These are phyloP conservation scores for Atta colombica DNA, from an alignment of 1,140 invertebrate genomes.

Conservation along the genomic window DNA sequence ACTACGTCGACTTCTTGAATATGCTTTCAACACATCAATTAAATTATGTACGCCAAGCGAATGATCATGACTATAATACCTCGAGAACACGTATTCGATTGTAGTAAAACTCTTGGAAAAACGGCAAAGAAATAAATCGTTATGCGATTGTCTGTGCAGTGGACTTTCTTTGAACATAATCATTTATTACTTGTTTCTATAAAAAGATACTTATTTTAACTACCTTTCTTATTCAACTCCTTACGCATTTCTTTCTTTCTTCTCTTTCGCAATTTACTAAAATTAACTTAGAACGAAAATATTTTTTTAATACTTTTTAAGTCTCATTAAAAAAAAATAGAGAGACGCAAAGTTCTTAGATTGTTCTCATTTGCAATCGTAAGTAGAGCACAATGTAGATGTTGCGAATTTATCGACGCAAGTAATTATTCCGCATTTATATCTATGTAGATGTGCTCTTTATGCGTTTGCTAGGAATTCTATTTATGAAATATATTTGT, in stretches of 20 bases:
- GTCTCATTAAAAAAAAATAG: not conserved
- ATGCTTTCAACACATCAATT: constrained; percentile 50
- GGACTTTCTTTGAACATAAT: constrained; percentile 7
- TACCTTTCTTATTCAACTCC: not conserved
- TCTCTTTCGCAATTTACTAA: not conserved
- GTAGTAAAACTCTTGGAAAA: not conserved
- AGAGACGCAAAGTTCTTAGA: not conserved
- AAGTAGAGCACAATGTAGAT: not conserved
- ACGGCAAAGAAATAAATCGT: not conserved
- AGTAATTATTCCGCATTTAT: constrained; percentile 6
- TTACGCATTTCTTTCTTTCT: not conserved
- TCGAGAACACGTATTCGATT: constrained; percentile 6
- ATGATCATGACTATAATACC: constrained; percentile 17
- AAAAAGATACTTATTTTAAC: constrained; percentile 7
- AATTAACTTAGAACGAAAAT: not conserved
- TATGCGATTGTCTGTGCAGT: not conserved
- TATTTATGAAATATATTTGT: not conserved
- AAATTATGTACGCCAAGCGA: constrained; percentile 12
- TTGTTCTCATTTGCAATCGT: not conserved
- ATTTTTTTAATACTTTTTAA: constrained; percentile 13
- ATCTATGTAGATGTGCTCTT: constrained; percentile 19
- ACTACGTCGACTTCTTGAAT: constrained; percentile 51
- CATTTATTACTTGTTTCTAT: not conserved
- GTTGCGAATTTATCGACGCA: not conserved
- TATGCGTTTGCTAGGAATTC: not conserved